Base-by-base conservation (phyloP, 2,113 vertebrate genomes). In the Phrynocephalus versicolor region DNA sequence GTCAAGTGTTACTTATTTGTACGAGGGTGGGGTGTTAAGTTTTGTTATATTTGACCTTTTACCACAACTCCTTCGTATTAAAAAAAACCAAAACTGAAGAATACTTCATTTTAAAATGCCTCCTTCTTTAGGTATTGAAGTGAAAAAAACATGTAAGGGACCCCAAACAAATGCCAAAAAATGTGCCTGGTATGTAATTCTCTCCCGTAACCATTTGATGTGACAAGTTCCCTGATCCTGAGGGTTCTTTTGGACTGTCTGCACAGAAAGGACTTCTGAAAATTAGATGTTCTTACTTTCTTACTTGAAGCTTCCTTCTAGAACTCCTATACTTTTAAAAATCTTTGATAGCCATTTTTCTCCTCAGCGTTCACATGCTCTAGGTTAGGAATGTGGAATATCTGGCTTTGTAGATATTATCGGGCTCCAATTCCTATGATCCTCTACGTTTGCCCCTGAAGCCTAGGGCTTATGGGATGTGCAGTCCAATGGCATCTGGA, bases 1-100 rank as follows among this genome's bases (percentile, higher is more conserved):
- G 94, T 94, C 94, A 95, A 95, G 95, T 96, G 95, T 96, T 95
- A 94, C 94, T 94, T 95, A 90, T 96, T 95, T 96, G 96, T 95
- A 93, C 91, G 95, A 93, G 94, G 91, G 96, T 94, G 95, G 96
- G 96, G 96, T 97, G 96, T 97, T 96, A 96, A 96, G 93, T 96
- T 96, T 94, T 92, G 89, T 96, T 65, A 64, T 95, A 91, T 94
- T 92, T 97, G 96, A 96, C 96, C 95, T 96, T 96, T 96, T 95
- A 96, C 94, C 93, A 92, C 91, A 95, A 92, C 91, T 94, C 90
- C 90, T 95, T 93, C 89, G 73, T 90, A 92, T 91, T 89, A 57
- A 12, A 65, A 62, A 51, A 51, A 51, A 10, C 5, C 5, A 51
- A 10, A 87, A 88, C 45, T 58, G 3, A 4, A 1, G 33, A 35